phyloP scores from a whole-genome alignment of 2,797 vertebrate genomes.

The Etheostoma perlongum region DNA sequence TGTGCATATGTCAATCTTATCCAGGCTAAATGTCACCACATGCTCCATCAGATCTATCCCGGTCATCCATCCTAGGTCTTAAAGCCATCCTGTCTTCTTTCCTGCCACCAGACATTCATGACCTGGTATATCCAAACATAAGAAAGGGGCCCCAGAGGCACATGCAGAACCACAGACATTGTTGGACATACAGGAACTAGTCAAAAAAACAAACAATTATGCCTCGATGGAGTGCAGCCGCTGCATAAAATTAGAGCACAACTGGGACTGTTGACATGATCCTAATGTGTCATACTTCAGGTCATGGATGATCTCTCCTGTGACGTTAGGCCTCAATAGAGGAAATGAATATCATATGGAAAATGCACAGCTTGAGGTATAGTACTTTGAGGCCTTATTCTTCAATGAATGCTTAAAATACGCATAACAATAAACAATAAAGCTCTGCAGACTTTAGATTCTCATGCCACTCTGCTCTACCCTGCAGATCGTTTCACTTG shows the following conservation, averaged over 20 bases:
- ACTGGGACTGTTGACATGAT: conserved; percentile 24
- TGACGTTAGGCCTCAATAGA: conserved; percentile 18
- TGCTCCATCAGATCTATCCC: conserved; percentile 9
- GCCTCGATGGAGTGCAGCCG: conserved; percentile 30
- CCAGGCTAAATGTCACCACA: conserved; percentile 11
- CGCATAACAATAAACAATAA: conserved; percentile 6
- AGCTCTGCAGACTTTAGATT: conserved; percentile 42
- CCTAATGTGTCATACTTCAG: conserved; percentile 34
- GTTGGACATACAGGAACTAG: conserved; percentile 40
- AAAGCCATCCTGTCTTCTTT: conserved; percentile 47
- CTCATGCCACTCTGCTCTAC: conserved; percentile 40
- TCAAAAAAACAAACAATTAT: conserved; percentile 63
- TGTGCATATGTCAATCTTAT: conserved; percentile 10
- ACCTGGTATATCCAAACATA: conserved; percentile 47
- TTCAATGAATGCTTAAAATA: conserved; percentile 13
- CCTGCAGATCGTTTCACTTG: conserved; percentile 42
- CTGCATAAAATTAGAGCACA: conserved; percentile 48
- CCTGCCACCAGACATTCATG: conserved; percentile 28
- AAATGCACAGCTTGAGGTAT: conserved; percentile 14
- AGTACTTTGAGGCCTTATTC: conserved; percentile 31
- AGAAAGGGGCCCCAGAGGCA: conserved; percentile 49
- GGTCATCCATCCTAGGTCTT: neutral
- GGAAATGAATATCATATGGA: conserved; percentile 48
- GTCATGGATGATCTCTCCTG: conserved; percentile 48
- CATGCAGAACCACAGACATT: conserved; percentile 45